Evolutionary conservation across 37 sponge, comb jelly and placozoan species (phyloP), one percentile per base, ranked within the genome.

Genomic region (Agelas oroides): DNA sequence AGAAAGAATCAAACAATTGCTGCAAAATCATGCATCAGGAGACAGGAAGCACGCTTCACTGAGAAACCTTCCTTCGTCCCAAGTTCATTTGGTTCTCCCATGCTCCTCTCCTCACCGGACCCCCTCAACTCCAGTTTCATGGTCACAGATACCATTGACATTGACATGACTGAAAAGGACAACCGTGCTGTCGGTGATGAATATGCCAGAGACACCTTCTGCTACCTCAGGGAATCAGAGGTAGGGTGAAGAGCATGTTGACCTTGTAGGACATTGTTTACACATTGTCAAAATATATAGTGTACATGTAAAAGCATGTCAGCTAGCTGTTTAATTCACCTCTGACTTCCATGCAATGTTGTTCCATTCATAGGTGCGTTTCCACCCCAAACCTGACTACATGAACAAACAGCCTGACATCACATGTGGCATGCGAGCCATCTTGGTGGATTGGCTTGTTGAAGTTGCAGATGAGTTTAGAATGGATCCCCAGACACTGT

Each of bases 401-500:
- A 89, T 95, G 84, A 71, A 24, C 37, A 89, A 83, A 56, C 96
- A 96, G 83, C 88, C 81, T 40, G 96, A 96, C 59, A 84, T 96
- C 73, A 84, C 85, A 1, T 31, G 54, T n/a, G 76, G 70, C 19
- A 96, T 96, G 97, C 61, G 97, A n/a, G 75, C 87, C 30, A 91
- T 96, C 59, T 82, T 96, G 53, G 84, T 96, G 40, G 97, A 96
- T 63, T 96, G 97, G 97, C 72, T 96, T 76, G 92, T 91, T 53
- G 94, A 94, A 58, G 97, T 96, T 37, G 74, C 75, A 1, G 94
- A 91, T 23, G 97, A 96, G 76, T 96, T 94, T 72, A 87, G 86
- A 14, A 73, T 96, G 3, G 36, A 70, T 8, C 70, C 71, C 20
- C 86, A 91, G 62, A 96, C 97, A 24, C 85, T 96, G 27, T 91